Percentiles rank a stretch among this genome's conserved stretches.
Conservation (phyloP, 2,888 invertebrate genomes). For the Itoplectis maculator region DNA sequence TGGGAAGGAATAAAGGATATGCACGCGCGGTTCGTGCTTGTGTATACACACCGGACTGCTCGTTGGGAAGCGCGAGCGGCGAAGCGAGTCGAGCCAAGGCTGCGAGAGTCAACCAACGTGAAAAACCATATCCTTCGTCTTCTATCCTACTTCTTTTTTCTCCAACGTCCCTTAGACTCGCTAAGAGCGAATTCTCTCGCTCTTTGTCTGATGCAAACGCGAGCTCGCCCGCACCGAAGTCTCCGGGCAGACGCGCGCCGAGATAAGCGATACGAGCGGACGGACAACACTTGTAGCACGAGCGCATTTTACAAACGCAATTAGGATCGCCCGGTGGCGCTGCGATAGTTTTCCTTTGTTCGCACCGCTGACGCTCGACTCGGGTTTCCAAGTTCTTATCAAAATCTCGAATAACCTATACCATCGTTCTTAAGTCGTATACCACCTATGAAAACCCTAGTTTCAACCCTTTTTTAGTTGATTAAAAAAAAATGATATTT, state of each 20-base stretch:
- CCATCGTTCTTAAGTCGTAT: too few species aligned
- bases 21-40: conserved; percentile 29
- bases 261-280: conserved; percentile 46
- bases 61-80: conserved; percentile 70
- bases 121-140: conserved; percentile 67
- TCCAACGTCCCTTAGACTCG: not conserved
- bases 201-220: conserved; percentile 38
- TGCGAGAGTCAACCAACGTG: conserved; percentile 70
- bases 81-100: conserved; percentile 73
- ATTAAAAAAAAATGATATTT: too few species aligned
- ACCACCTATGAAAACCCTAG: not conserved
- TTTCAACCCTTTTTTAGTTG: too few species aligned
- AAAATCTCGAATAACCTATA: not conserved
- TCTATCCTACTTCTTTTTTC: conserved; percentile 52
- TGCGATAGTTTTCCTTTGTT: conserved; percentile 52
- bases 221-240: not conserved
- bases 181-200: not conserved
- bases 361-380: conserved; percentile 34
- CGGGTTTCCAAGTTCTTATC: conserved; percentile 16
- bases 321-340: conserved; percentile 44
- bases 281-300: not conserved
- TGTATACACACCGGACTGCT: conserved; percentile 31
- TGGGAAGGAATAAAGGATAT: conserved; percentile 50
- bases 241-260: not conserved
- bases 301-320: conserved; percentile 39